Base-by-base conservation (phyloP, 2,113 vertebrate species). In the Podilymbus podiceps region DNA sequence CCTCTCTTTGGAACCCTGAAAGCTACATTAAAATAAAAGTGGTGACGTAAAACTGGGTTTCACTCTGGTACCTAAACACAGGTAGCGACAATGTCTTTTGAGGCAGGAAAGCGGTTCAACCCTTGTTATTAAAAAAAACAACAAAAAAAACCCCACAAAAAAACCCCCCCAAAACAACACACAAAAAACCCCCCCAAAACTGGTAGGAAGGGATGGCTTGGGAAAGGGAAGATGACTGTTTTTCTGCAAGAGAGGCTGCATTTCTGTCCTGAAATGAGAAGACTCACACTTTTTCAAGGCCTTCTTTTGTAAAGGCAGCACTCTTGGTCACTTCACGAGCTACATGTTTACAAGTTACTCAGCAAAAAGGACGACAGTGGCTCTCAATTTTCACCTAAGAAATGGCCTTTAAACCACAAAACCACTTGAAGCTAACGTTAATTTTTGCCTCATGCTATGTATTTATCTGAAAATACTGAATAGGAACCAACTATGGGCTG, bases 11-110 rank as follows among this genome's bases (percentile, higher is more conserved):
- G 16, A 83, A n/a, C 12, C 44, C 8, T 28, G 8, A 85, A 86
- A 55, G 7, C 12, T 40, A 9, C 2, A 2, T 17, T 53, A 24
- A 4, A 59, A 63, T 35, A n/a, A 44, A 42, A n/a, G 38, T 0
- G 0, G 7, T 18, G 44, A 35, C 9, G 44, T 0, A 2, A 55
- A 83, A 53, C 2, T 19, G 4, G 8, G 6, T 72, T 83, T 75
- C 21, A 11, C 13, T 31, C 17, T 8, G 3, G 14, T 17, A 67
- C 27, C 42, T 18, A 33, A n/a, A 76, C 21, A n/a, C 23, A 15
- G n/a, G 52, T 16, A 35, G 40, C 18, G 6, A 25, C n/a, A 87
- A 16, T 0, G 2, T 15, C 15, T 59, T 38, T 12, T 49, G 30
- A 63, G 20, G 31, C 14, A 49, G 62, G 30, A 9, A 74, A 68